Base-by-base conservation (phyloP, 1,140 invertebrate genomes). In the Bombus balteatus region DNA sequence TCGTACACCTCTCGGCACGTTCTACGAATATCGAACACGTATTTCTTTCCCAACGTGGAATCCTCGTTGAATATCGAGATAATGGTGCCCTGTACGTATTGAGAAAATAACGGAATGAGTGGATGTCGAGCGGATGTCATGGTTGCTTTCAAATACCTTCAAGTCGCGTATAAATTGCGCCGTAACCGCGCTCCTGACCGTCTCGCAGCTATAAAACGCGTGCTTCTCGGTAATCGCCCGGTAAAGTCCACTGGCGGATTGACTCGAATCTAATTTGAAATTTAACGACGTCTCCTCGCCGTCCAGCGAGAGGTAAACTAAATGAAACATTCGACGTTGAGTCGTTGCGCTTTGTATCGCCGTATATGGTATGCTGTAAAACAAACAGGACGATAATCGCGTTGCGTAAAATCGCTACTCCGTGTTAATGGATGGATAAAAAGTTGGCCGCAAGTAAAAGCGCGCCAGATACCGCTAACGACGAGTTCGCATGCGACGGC, bases 171-270 rank as follows among this genome's bases (percentile, higher is more conserved):
- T 98, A 92, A 98, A 98, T 94, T 98, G 98, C 71, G 98, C 97
- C 8, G 98, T 98, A 41, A 98, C 98, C 80, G 98, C 97, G 90
- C 96, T 97, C 25, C 98, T 96, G 3, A 98, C 98, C 0, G 98
- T 98, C 93, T 98, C 98, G 95, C 98, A 98, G 90, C 97, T 98
- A 93, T 98, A 98, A 95, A 98, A 98, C 9, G 98, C 98, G 93
- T 98, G 98, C 91, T 98, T 98, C 94, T 98, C 98, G 0, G 98
- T 98, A 77, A 98, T 97, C n/a, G 98, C 98, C 68, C 98, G 96
- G 93, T 98, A 98, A 4, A 98, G 94, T 59, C 97, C 97, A 32
- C 97, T 97, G 15, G 98, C 98, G 32, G 97, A 96, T 39, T 97
- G 96, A 74, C 96, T 97, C 74, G 97, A 98, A 87, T 97, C 96